These are phyloP conservation scores for Chromobotia macracanthus DNA, from an alignment of 2,797 vertebrate species.

Conservation along the genomic window DNA sequence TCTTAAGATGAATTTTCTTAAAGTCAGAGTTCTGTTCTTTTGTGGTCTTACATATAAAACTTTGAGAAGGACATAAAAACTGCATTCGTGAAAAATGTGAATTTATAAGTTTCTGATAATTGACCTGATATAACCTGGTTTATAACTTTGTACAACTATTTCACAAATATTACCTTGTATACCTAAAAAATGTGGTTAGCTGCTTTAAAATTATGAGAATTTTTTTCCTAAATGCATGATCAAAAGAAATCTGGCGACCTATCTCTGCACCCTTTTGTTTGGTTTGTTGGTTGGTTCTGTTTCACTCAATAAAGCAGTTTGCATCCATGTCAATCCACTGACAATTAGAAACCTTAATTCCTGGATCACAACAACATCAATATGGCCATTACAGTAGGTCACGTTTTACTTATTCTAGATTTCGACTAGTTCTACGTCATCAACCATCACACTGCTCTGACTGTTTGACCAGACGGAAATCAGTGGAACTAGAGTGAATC, in stretches of 20 bases:
- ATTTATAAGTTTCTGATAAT: neutral
- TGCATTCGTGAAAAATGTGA: too few species aligned
- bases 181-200: neutral
- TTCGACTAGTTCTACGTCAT: constrained; percentile 5
- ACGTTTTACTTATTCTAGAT: neutral
- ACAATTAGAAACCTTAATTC: neutral
- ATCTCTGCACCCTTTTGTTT: neutral
- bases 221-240: neutral
- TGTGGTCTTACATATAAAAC: constrained; percentile 33
- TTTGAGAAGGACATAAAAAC: neutral
- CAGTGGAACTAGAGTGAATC: neutral
- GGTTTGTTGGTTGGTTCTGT: neutral
- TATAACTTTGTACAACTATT: neutral
- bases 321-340: neutral
- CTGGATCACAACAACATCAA: neutral
- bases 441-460: neutral
- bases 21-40: too few species aligned
- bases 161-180: neutral
- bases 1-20: too few species aligned
- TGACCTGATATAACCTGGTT: neutral
- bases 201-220: neutral
- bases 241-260: too few species aligned
- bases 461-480: constrained; percentile 15
- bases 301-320: constrained; percentile 1
- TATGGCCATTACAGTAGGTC: constrained; percentile 4